These are phyloP conservation scores for Bombus soroeensis DNA, from an alignment of 1,140 invertebrate species.

Conservation along the genomic window DNA sequence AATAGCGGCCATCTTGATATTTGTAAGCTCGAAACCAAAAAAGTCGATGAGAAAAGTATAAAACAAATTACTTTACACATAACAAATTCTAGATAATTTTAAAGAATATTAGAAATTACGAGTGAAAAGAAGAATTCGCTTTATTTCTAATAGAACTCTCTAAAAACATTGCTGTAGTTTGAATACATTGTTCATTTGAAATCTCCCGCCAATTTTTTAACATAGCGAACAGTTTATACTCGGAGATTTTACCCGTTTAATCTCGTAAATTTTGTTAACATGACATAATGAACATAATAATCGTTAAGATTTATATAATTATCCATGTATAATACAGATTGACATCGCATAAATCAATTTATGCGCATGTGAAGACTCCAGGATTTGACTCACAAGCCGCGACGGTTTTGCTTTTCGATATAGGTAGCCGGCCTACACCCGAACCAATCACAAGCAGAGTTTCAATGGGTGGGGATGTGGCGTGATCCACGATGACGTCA, in stretches of 20 bases:
- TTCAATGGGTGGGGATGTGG: conserved; percentile 78
- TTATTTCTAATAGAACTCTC: too few relatives aligned
- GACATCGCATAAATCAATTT: background rate
- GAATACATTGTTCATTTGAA: conserved; percentile 6
- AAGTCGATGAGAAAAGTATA: conserved; percentile 29
- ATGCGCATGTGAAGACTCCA: conserved; percentile 32
- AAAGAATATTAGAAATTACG: background rate
- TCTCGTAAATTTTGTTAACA: background rate
- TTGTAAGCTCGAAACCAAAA: conserved; percentile 33
- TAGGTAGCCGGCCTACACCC: conserved; percentile 62
- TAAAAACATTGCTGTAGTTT: background rate
- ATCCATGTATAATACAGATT: background rate
- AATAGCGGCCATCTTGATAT: conserved; percentile 59
- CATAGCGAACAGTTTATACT: too few relatives aligned
- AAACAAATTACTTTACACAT: background rate
- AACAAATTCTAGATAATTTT: background rate
- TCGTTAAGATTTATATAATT: background rate
- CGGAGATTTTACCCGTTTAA: background rate
- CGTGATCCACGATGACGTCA: conserved; percentile 81
- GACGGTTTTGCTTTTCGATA: conserved; percentile 54
- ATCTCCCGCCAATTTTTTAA: conserved; percentile 18
- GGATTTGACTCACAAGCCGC: conserved; percentile 41
- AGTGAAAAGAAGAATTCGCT: background rate
- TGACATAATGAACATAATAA: background rate
- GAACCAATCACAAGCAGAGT: conserved; percentile 73